Evolutionary conservation across 2,888 invertebrate species (phyloP).

Genomic region (Sipha maydis): DNA sequence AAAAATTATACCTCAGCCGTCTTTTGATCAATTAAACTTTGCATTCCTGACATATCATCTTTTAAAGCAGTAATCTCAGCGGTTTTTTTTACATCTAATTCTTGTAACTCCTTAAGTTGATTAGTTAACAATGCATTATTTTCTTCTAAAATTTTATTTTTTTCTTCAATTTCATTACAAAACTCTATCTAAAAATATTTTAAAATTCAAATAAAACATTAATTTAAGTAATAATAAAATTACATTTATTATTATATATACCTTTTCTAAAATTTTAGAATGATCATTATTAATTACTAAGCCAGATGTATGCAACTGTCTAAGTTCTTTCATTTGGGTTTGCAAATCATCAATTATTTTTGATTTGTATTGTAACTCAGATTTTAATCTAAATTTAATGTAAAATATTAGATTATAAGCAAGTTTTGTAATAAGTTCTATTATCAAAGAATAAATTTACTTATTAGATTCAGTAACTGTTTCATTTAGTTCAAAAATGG

Average conservation of each 20-base stretch:
- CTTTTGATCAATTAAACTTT: constrained; percentile 59
- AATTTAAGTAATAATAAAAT: not conserved
- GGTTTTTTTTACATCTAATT: constrained; percentile 45
- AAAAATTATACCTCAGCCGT: constrained; percentile 31
- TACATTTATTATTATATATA: not conserved
- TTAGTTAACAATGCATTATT: constrained; percentile 9
- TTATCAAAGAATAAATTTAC: constrained; percentile 26
- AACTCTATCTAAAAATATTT: constrained; percentile 32
- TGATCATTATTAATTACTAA: constrained; percentile 30
- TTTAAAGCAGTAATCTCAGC: constrained; percentile 37
- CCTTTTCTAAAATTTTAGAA: constrained; percentile 57
- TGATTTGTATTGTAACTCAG: constrained; percentile 51
- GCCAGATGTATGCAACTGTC: constrained; percentile 34
- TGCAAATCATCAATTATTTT: constrained; percentile 51
- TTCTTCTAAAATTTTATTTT: constrained; percentile 53
- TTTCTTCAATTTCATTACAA: constrained; percentile 35
- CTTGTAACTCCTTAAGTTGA: constrained; percentile 46
- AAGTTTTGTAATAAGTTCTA: not conserved
- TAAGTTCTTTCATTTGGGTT: constrained; percentile 57
- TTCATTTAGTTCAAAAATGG: constrained; percentile 44
- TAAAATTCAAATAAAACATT: not conserved
- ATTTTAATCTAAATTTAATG: constrained; percentile 38
- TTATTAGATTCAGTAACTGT: constrained; percentile 31
- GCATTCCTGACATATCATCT: constrained; percentile 57
- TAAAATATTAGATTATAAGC: not conserved